Conservation (phyloP, 2,113 vertebrate genomes). For the Catagonus wagneri region DNA sequence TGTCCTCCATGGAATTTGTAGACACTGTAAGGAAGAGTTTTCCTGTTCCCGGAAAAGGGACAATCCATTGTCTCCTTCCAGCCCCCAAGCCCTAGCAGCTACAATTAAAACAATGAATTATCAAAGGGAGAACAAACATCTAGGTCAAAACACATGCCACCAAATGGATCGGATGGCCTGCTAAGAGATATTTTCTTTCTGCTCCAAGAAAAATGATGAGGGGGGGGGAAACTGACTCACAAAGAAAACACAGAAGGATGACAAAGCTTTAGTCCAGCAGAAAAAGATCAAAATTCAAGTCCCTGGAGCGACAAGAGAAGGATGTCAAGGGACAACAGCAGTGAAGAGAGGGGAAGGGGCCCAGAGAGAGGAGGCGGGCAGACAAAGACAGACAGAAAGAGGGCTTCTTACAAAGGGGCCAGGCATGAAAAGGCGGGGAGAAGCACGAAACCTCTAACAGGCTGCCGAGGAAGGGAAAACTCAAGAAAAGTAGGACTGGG, state of each 20-base stretch:
- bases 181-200: background rate
- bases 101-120: conserved; percentile 47
- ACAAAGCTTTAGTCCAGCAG: conserved; percentile 32
- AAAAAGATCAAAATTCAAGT: conserved; percentile 67
- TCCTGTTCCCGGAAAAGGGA: background rate
- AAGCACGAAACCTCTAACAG: conserved; percentile 33
- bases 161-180: background rate
- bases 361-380: conserved; percentile 59
- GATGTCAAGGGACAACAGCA: conserved; percentile 65
- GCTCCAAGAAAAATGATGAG: conserved; percentile 62
- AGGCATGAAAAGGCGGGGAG: conserved; percentile 62
- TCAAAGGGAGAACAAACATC: conserved; percentile 45
- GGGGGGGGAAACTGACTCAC: conserved; percentile 34
- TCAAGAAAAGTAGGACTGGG: background rate
- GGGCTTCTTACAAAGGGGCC: background rate
- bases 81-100: background rate
- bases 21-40: background rate
- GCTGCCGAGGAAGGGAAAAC: conserved; percentile 19
- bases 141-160: background rate
- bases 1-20: background rate
- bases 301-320: conserved; percentile 40
- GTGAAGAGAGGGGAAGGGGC: conserved; percentile 50
- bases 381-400: conserved; percentile 73
- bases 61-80: background rate
- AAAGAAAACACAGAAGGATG: background rate